Evolutionary conservation across 2,888 invertebrate genomes (phyloP), one percentile per base, ranked within the genome.

Genomic region (Rapana venosa): DNA sequence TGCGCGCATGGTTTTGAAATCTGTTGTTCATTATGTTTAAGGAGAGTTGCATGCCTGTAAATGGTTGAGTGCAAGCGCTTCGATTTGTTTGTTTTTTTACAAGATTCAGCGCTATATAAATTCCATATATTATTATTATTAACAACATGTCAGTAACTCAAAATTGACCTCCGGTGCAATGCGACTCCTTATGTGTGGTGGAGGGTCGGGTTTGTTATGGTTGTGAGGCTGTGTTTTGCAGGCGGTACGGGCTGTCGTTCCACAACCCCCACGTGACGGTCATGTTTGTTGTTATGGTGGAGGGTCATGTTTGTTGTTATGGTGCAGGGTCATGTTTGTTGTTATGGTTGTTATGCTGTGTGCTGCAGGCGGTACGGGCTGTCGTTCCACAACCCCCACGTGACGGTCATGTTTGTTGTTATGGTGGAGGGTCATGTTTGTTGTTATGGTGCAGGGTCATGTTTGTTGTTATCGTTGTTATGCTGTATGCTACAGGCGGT

Each of bases 191-290:
- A n/a, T n/a, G 66, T 66, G 66, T 66, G 66, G 20, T 61, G 61
- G 13, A 15, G 15, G 66, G 15, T 15, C 0, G 66, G 15, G 66
- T 66, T 15, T 66, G 66, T 66, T 11, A 61, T 61, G 61, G 13
- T 61, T n/a, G n/a, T n/a, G n/a, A n/a, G n/a, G n/a, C n/a, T 88
- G 11, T 90, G 26, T 87, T 22, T 91, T 92, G 15, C 93, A 95
- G 95, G 91, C 93, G 94, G 88, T 92, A 94, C 88, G 95, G 95
- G 47, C 85, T 95, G 47, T 94, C 95, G 13, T 95, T 93, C 90
- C 91, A 93, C 56, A 93, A 94, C 90, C 94, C 95, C 0, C 92
- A 92, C 77, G 93, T 93, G n/a, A 92, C 92, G 58, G 92, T n/a
- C n/a, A n/a, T n/a, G n/a, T n/a, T n/a, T n/a, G n/a, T n/a, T n/a